phyloP scores from a whole-genome alignment of 1,140 invertebrate species.

The Pseudomyrmex flavicornis region DNA sequence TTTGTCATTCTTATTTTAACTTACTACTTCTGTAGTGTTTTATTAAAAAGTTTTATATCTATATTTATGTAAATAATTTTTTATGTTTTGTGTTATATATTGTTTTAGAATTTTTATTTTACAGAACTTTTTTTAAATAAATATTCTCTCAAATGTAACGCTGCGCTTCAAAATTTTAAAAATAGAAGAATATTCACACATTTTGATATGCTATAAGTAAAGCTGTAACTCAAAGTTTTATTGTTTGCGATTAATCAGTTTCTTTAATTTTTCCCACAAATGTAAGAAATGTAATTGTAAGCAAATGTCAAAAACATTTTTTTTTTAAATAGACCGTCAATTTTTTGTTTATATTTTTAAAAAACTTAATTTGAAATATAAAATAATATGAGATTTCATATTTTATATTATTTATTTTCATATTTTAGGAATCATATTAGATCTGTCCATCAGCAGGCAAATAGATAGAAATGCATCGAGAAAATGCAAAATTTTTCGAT shows the following conservation, averaged over 20 bases:
- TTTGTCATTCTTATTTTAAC: neutral
- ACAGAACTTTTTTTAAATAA: neutral
- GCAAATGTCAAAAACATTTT: neutral
- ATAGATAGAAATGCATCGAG: slow-evolving; percentile 10
- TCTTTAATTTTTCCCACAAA: neutral
- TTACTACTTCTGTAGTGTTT: neutral
- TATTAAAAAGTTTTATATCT: no score
- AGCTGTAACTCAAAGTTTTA: neutral
- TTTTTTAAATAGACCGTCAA: slow-evolving; percentile 1
- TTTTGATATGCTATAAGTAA: slow-evolving; percentile 1
- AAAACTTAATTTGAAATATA: no score
- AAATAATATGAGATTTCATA: neutral
- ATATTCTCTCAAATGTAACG: neutral
- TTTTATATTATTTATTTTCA: neutral
- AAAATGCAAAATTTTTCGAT: slow-evolving; percentile 11
- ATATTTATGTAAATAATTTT: neutral
- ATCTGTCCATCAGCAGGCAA: neutral
- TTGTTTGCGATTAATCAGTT: neutral
- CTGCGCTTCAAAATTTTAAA: neutral
- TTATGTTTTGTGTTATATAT: neutral
- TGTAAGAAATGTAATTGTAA: neutral
- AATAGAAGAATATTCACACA: neutral
- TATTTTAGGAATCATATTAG: slow-evolving; percentile 18
- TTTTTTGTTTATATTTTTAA: no score
- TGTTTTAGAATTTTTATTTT: neutral